Conservation (phyloP, 2,113 vertebrate species). For the Sylvicapra grimmia region DNA sequence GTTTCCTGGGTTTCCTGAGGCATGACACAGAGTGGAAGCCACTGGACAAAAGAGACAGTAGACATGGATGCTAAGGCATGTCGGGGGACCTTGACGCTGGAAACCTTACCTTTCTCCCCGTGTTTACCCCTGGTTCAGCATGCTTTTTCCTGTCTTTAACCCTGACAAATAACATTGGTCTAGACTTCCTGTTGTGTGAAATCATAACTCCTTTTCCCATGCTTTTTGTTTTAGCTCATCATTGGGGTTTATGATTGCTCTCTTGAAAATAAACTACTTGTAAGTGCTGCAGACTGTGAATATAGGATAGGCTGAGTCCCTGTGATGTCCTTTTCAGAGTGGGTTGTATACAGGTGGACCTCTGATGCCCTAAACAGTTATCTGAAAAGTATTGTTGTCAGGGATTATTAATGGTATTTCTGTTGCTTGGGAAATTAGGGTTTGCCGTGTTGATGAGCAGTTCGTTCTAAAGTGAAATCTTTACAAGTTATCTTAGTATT, state of each 20-base stretch:
- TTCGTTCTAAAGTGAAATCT: neutral
- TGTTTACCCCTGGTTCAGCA: no score
- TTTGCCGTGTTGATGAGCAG: neutral
- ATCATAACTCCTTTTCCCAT: neutral
- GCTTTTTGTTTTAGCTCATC: neutral
- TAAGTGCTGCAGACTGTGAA: neutral
- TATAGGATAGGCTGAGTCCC: neutral
- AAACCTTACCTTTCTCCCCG: neutral
- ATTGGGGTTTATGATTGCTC: neutral
- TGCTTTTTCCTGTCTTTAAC: neutral
- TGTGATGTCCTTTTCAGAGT: accelerated
- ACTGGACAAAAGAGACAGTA: neutral
- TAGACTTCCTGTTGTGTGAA: neutral
- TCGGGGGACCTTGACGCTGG: neutral
- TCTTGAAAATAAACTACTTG: neutral
- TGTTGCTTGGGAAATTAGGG: neutral
- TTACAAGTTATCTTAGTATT: neutral
- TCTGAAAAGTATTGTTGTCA: neutral
- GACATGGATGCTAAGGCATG: neutral
- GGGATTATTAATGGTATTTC: neutral
- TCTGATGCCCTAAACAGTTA: neutral
- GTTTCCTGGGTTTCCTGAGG: neutral
- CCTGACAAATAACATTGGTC: neutral
- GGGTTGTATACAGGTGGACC: neutral
- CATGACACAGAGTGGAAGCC: neutral